Percentiles rank a stretch among this genome's conserved stretches.
These are phyloP conservation scores for Solea senegalensis DNA, from an alignment of 2,113 vertebrate genomes.

Conservation along the genomic window DNA sequence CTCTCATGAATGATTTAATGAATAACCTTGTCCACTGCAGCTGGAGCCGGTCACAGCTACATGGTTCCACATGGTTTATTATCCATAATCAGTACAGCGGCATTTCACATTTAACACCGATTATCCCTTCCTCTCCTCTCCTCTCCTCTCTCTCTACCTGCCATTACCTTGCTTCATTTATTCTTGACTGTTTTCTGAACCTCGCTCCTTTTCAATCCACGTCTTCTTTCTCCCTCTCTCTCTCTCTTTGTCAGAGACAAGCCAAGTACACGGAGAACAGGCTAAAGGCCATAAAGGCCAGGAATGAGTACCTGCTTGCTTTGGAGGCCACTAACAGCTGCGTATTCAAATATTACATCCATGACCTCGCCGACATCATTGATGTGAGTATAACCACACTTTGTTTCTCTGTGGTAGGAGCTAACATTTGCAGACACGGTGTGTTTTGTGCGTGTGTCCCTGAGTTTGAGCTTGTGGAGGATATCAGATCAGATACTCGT, in stretches of 20 bases:
- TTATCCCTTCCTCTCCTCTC: conserved; percentile 17
- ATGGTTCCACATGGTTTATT: conserved; percentile 41
- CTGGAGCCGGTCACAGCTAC: conserved; percentile 49
- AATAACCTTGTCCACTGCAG: conserved; percentile 45
- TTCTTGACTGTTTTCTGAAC: conserved; percentile 7
- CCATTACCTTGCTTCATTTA: conserved; percentile 7
- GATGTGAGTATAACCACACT: conserved; percentile 86
- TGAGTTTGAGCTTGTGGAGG: no score
- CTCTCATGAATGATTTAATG: conserved; percentile 56
- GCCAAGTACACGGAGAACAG: conserved; percentile 98
- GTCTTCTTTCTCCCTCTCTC: not conserved
- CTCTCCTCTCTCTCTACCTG: conserved; percentile 4
- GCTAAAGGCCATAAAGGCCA: conserved; percentile 96
- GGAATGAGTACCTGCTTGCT: conserved; percentile 96
- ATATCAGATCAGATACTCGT: no score
- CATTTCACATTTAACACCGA: conserved; percentile 40
- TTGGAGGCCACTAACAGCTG: conserved; percentile 96
- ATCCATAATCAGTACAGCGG: conserved; percentile 64
- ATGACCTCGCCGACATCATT: conserved; percentile 97
- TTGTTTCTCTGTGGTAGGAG: not conserved
- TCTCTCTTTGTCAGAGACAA: conserved; percentile 86
- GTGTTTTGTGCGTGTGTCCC: no score
- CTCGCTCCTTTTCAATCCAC: not conserved
- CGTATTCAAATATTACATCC: conserved; percentile 99
- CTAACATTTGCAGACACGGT: no score